Evolutionary conservation across 2,797 vertebrate species (phyloP).

Genomic region (Danio kyathit): DNA sequence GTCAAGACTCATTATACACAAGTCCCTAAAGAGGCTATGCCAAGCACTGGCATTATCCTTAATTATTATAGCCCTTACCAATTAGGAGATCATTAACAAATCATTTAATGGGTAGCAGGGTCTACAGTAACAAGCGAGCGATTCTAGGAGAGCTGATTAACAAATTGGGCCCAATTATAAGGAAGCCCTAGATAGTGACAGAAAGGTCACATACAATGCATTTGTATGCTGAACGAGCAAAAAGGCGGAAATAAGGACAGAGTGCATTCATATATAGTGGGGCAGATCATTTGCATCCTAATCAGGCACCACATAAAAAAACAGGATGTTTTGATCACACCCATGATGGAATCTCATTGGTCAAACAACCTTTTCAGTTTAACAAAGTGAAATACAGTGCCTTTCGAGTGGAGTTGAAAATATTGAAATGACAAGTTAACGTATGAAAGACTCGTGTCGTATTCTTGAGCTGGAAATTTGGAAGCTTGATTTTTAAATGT

Average conservation of each 20-base stretch:
- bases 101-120: slow-evolving; percentile 44
- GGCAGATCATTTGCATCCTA: neutral
- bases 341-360: neutral
- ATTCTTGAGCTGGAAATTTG: neutral
- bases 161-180: slow-evolving; percentile 32
- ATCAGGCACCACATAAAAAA: neutral
- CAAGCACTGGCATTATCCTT: slow-evolving; percentile 46
- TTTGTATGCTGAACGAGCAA: slow-evolving; percentile 5
- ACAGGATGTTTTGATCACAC: neutral
- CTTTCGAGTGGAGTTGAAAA: too few species aligned
- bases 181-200: slow-evolving; percentile 5
- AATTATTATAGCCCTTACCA: slow-evolving; percentile 49
- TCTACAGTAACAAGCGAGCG: slow-evolving; percentile 35
- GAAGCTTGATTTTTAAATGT: too few species aligned
- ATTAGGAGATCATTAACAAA: slow-evolving; percentile 58
- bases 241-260: slow-evolving; percentile 2
- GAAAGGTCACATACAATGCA: slow-evolving; percentile 21
- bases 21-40: slow-evolving; percentile 34
- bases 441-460: too few species aligned
- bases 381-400: too few species aligned
- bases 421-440: too few species aligned
- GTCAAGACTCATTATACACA: slow-evolving; percentile 45
- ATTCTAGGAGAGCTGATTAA: slow-evolving; percentile 34
- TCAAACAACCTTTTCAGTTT: neutral
- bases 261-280: neutral